These are phyloP conservation scores for Drosophila meridionalis DNA, from an alignment of 2,888 invertebrate genomes.

Conservation along the genomic window DNA sequence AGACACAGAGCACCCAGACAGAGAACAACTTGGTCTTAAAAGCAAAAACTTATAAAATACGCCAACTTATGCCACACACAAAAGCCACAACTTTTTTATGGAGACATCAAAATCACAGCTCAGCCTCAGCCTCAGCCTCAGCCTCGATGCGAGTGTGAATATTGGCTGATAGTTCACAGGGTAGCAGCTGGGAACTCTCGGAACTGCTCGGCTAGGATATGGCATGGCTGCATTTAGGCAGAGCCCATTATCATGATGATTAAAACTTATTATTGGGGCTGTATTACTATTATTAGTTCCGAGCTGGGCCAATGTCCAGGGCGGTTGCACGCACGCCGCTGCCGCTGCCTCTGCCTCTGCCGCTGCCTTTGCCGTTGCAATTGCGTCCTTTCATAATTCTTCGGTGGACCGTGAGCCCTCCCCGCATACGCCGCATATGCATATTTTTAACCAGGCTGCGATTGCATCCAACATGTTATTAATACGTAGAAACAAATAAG, in stretches of 20 bases:
- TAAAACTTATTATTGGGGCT: slow-evolving; percentile 79
- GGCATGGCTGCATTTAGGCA: slow-evolving; percentile 55
- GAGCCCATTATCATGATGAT: slow-evolving; percentile 79
- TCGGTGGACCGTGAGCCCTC: slow-evolving; percentile 14
- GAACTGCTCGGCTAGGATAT: slow-evolving; percentile 20
- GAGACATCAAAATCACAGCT: slow-evolving; percentile 68
- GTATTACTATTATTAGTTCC: slow-evolving; percentile 78
- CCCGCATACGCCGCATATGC: slow-evolving; percentile 51
- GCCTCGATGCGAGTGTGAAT: slow-evolving; percentile 30
- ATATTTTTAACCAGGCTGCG: slow-evolving; percentile 76
- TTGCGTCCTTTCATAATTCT: slow-evolving; percentile 73
- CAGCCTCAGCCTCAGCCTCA: background rate
- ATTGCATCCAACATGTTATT: slow-evolving; percentile 80
- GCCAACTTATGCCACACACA: slow-evolving; percentile 50
- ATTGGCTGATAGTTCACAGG: slow-evolving; percentile 9
- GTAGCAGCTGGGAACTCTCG: slow-evolving; percentile 2
- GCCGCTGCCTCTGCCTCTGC: slow-evolving; percentile 49
- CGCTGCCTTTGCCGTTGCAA: slow-evolving; percentile 44
- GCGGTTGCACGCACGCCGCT: slow-evolving; percentile 71
- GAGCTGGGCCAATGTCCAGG: slow-evolving; percentile 44
- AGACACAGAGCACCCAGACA: slow-evolving; percentile 22
- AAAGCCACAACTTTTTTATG: slow-evolving; percentile 58
- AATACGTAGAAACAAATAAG: slow-evolving; percentile 82
- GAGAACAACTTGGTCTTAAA: slow-evolving; percentile 37
- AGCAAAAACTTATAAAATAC: slow-evolving; percentile 63